These are phyloP conservation scores for Eupithecia pulchellata DNA, from an alignment of 2,888 invertebrate species.

Conservation along the genomic window DNA sequence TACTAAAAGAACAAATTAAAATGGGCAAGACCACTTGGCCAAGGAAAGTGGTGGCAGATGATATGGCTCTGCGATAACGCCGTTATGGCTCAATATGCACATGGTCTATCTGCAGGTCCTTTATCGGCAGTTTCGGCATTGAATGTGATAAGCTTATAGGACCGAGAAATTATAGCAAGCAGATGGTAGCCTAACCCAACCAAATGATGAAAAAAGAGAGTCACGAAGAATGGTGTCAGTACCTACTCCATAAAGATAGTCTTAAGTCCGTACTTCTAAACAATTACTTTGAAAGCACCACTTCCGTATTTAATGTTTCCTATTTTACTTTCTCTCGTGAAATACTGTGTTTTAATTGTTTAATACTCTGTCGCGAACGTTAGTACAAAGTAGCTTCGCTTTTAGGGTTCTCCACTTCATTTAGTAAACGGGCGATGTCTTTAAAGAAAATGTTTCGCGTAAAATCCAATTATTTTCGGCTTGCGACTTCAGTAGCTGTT, in stretches of 20 bases:
- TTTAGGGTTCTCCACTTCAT: conserved; percentile 21
- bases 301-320: conserved; percentile 21
- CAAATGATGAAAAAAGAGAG: neutral
- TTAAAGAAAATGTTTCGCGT: conserved; percentile 15
- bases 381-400: conserved; percentile 21
- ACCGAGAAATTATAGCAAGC: neutral
- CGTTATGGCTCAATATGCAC: too few relatives aligned
- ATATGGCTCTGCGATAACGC: too few relatives aligned
- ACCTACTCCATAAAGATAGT: neutral
- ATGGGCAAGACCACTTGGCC: too few relatives aligned
- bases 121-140: too few relatives aligned
- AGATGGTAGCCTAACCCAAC: neutral
- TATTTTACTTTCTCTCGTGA: conserved; percentile 27
- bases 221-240: neutral
- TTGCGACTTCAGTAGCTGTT: conserved; percentile 10
- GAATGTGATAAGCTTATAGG: too few relatives aligned
- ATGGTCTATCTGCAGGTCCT: too few relatives aligned
- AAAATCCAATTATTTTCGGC: conserved; percentile 16
- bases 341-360: conserved; percentile 32
- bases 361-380: conserved; percentile 20
- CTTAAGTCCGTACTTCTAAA: neutral
- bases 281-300: conserved; percentile 14
- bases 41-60: too few relatives aligned
- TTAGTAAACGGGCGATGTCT: conserved; percentile 19
- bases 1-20: too few relatives aligned